These are phyloP conservation scores for Furnarius figulus DNA, from an alignment of 2,113 vertebrate genomes.

Conservation along the genomic window DNA sequence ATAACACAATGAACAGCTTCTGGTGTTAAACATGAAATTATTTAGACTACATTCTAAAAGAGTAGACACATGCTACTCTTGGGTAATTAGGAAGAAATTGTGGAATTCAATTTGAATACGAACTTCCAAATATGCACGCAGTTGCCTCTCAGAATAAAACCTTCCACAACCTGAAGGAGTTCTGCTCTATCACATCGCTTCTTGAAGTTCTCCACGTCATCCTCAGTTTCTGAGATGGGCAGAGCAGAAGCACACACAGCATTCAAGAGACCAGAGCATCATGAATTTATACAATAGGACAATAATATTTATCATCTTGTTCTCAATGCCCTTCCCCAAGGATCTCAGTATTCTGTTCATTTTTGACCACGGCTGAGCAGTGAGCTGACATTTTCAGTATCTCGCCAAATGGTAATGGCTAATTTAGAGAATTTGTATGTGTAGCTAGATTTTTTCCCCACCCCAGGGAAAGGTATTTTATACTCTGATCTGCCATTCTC, in stretches of 20 bases:
- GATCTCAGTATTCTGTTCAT: neutral
- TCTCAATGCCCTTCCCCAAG: neutral
- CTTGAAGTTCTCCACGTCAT: neutral
- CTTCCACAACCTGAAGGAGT: neutral
- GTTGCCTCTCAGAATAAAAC: neutral
- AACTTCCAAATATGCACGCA: neutral
- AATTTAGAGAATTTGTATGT: neutral
- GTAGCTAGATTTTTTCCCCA: fast-evolving
- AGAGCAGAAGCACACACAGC: neutral
- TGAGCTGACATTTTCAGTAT: neutral
- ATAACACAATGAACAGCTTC: neutral
- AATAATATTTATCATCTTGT: neutral
- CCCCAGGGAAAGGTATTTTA: neutral
- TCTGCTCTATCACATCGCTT: neutral
- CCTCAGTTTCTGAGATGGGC: neutral
- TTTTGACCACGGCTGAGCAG: neutral
- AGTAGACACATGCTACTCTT: neutral
- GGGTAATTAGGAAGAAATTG: neutral
- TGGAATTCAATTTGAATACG: neutral
- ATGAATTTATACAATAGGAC: neutral
- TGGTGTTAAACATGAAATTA: neutral
- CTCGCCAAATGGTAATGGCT: neutral
- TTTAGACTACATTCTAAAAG: neutral
- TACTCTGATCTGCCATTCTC: neutral
- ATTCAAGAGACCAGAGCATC: neutral